Base-by-base conservation (phyloP, 2,113 vertebrate species). In the Neolamprologus variostigma region DNA sequence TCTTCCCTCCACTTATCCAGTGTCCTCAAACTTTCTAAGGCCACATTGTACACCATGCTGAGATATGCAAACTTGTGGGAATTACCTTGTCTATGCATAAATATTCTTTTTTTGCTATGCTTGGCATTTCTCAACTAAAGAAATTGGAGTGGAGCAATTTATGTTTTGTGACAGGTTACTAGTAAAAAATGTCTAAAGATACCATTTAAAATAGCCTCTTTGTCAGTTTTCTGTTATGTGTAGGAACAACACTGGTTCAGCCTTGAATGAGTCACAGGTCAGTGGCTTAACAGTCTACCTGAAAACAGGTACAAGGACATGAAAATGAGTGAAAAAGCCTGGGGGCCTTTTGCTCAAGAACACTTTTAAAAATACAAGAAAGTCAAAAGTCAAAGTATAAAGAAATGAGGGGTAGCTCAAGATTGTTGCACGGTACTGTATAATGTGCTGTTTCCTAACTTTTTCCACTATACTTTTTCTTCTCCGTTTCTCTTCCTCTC, bases 381-480 rank as follows among this genome's bases (percentile, higher is more conserved):
- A 42, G 37, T 71, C 8, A 47, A 47, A 7, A 47, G 42, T 47
- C 37, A 23, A 71, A 71, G 9, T 42, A 71, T 71, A 45, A 73
- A 73, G 5, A 73, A 73, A 73, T 26, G 5, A 16, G 21, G 21
- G 8, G 37, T 26, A 73, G 21, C 68, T 73, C 21, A 45, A 73
- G 8, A 17, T 4, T 73, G 68, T 45, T 26, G 40, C 13, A 26
- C 40, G 0, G 40, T 45, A 11, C 13, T 26, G 68, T 10, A 45
- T 73, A 45, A 26, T 73, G 40, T 89, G 91, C 88, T 55, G 71
- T 68, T 82, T 86, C 80, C 81, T 71, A 88, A 89, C 55, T 89
- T 94, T 89, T 90, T 87, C 59, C 47, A 85, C 63, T 85, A 7
- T 17, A 76, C 84, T 87, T 84, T 61, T 82, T 76, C 73, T 76